Conservation (phyloP, 2,888 invertebrate genomes). For the Nephrotoma guestfalica region DNA sequence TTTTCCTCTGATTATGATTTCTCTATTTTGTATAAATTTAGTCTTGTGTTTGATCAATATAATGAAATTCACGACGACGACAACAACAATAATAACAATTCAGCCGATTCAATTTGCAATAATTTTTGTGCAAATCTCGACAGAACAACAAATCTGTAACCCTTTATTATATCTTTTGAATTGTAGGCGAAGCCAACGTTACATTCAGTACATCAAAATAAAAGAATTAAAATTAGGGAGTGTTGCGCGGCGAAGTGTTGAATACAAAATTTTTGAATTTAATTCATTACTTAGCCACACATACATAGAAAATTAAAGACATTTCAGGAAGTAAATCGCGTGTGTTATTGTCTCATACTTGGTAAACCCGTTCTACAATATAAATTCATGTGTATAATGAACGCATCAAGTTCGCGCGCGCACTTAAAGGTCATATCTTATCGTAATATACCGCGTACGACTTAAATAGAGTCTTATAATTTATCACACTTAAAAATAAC, state of each 20-base stretch:
- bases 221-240: neutral
- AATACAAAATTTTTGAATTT: neutral
- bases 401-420: neutral
- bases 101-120: neutral
- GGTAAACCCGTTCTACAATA: neutral
- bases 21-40: neutral
- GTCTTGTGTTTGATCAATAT: neutral
- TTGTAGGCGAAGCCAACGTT: neutral
- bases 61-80: neutral
- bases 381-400: neutral
- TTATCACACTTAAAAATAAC: neutral
- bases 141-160: neutral
- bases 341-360: neutral
- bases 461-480: neutral
- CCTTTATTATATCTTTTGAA: neutral
- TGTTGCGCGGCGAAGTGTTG: neutral
- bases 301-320: neutral
- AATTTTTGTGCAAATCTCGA: neutral
- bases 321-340: neutral
- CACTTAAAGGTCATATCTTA: neutral
- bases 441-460: neutral
- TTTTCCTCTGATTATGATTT: neutral
- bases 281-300: neutral
- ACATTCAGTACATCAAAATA: neutral
- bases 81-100: neutral